Conservation (phyloP, 2,113 vertebrate species). For the Alligator sinensis region DNA sequence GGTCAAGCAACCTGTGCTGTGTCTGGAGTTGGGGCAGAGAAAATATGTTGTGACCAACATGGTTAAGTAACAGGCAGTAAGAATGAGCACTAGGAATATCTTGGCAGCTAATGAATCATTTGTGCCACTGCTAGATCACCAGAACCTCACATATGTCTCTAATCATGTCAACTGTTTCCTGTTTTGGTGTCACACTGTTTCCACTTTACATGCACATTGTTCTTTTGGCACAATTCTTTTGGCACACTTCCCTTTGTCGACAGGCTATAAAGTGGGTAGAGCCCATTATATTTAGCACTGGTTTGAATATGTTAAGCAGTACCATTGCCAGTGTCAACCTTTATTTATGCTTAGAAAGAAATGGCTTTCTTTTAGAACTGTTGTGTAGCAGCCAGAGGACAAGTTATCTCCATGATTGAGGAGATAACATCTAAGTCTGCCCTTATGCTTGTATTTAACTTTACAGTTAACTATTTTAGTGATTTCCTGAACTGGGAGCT, state of each 20-base stretch:
- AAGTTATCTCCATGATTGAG: neutral
- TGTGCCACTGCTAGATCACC: neutral
- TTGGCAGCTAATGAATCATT: rapidly evolving
- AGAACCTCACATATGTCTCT: neutral
- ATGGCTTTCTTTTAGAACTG: neutral
- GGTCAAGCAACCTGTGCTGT: neutral
- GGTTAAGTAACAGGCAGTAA: neutral
- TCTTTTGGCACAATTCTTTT: neutral
- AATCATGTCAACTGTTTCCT: neutral
- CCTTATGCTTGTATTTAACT: neutral
- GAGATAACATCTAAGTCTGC: neutral
- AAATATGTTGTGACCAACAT: neutral
- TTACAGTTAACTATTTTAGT: neutral
- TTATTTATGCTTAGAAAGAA: neutral
- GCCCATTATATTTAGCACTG: neutral
- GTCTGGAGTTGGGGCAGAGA: neutral
- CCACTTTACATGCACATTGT: neutral
- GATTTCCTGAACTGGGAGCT: neutral
- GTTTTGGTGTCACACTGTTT: neutral
- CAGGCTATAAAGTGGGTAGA: neutral
- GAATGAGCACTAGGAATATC: neutral
- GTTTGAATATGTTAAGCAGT: neutral
- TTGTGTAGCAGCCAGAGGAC: neutral
- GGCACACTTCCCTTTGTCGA: neutral
- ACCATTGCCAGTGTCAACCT: neutral